Evolutionary conservation across 2,113 vertebrate genomes (phyloP).

Genomic region (Verasper variegatus): DNA sequence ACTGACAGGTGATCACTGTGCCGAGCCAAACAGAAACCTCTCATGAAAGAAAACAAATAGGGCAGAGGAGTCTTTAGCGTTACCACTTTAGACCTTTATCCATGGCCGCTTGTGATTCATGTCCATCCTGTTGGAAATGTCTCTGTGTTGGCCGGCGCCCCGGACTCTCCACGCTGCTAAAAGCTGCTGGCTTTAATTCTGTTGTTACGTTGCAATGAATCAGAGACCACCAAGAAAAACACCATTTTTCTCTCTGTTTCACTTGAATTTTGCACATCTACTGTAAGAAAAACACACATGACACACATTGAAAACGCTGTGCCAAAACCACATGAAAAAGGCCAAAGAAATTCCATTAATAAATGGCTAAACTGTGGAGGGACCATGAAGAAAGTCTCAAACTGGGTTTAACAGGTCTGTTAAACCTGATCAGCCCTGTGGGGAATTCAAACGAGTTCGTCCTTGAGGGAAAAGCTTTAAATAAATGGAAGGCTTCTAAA

Average conservation of each 20-base stretch:
- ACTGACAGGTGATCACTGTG: slow-evolving; percentile 16
- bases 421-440: slow-evolving; percentile 57
- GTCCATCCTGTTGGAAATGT: slow-evolving; percentile 54
- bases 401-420: slow-evolving; percentile 64
- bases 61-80: neutral
- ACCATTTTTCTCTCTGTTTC: neutral
- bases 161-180: slow-evolving; percentile 72
- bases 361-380: slow-evolving; percentile 84
- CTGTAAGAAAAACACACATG: slow-evolving; percentile 16
- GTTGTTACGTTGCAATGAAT: slow-evolving; percentile 84
- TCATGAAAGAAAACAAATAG: slow-evolving; percentile 16
- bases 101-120: slow-evolving; percentile 50
- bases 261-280: slow-evolving; percentile 3
- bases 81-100: slow-evolving; percentile 18
- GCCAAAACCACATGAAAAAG: slow-evolving; percentile 89
- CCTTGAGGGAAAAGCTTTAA: slow-evolving; percentile 63
- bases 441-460: slow-evolving; percentile 52
- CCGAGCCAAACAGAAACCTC: neutral
- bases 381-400: slow-evolving; percentile 66
- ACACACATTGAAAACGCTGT: slow-evolving; percentile 83
- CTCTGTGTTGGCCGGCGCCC: slow-evolving; percentile 74
- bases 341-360: slow-evolving; percentile 85
- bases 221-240: slow-evolving; percentile 82
- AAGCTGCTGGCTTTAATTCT: slow-evolving; percentile 88
- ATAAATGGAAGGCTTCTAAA: slow-evolving; percentile 71